phyloP scores from a whole-genome alignment of 2,888 invertebrate species.

The Plagodis dolabraria region DNA sequence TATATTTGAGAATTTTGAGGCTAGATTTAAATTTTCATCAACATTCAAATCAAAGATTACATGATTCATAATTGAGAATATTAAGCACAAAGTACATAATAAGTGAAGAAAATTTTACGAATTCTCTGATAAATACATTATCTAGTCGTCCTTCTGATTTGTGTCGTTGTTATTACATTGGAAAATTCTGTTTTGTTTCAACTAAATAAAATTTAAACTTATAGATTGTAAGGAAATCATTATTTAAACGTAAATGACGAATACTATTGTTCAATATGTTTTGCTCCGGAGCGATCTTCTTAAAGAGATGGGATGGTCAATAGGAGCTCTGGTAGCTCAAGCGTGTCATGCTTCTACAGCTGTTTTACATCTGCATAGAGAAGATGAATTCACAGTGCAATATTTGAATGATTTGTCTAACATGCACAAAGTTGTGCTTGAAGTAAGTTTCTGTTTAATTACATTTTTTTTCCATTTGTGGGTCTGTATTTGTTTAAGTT shows the following conservation, averaged over 20 bases:
- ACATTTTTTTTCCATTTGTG: too few relatives aligned
- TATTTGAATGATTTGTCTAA: conserved; percentile 95
- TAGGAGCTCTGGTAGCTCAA: conserved; percentile 96
- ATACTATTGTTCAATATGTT: conserved; percentile 93
- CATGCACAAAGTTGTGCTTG: conserved; percentile 98
- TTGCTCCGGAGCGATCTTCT: conserved; percentile 95
- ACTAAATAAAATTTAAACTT: too few relatives aligned
- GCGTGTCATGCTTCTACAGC: conserved; percentile 95
- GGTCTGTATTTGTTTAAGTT: too few relatives aligned
- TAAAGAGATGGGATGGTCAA: conserved; percentile 94
- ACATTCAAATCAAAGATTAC: too few relatives aligned
- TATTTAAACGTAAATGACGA: conserved; percentile 53
- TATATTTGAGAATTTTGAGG: too few relatives aligned
- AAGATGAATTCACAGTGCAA: conserved; percentile 90
- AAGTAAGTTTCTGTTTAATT: conserved; percentile 87
- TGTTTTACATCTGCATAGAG: conserved; percentile 90
- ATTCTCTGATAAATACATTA: conserved; percentile 2
- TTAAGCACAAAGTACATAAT: too few relatives aligned
- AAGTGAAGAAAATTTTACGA: too few relatives aligned
- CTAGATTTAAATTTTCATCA: too few relatives aligned
- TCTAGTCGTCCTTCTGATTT: neutral
- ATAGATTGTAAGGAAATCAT: neutral
- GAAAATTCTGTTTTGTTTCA: too few relatives aligned
- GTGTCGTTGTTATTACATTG: too few relatives aligned
- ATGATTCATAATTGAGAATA: too few relatives aligned